A percentile compares a stretch with the other conserved stretches of the same genome.
Conservation (phyloP, 2,797 vertebrate species). For the Macrochelys suwanniensis region DNA sequence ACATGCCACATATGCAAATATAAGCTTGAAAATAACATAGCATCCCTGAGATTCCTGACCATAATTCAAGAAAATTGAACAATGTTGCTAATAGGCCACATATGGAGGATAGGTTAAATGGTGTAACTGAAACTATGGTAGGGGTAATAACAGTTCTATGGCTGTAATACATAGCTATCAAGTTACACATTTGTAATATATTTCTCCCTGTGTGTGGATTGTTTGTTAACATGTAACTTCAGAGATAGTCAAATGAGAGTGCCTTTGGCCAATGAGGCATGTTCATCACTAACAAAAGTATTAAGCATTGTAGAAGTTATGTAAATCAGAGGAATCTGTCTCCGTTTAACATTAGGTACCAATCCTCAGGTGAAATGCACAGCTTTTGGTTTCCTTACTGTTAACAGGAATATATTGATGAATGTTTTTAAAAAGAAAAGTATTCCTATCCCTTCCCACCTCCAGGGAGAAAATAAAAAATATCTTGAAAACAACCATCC, state of each 20-base stretch:
- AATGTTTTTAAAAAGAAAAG: not conserved
- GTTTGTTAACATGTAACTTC: not conserved
- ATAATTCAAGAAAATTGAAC: not conserved
- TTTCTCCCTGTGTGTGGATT: not conserved
- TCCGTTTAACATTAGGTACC: not conserved
- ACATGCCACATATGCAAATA: not conserved
- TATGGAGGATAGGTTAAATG: not conserved
- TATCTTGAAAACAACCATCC: not conserved
- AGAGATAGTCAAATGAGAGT: conserved; percentile 6
- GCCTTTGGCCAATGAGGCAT: not conserved
- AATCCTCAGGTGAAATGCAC: not conserved
- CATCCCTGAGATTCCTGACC: not conserved
- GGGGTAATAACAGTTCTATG: not conserved
- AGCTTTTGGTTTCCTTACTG: not conserved
- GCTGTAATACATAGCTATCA: not conserved
- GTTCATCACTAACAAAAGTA: conserved; percentile 10
- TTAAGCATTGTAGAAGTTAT: not conserved
- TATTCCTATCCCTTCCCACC: not conserved
- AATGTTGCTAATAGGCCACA: not conserved
- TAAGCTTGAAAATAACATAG: not conserved
- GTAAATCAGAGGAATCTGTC: not conserved
- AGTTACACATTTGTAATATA: not conserved
- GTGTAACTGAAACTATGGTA: not conserved
- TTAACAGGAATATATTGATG: not conserved
- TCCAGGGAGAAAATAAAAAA: not conserved